Base-by-base conservation (phyloP, 92 coral and sea anemone species). In the Palythoa grandis region DNA sequence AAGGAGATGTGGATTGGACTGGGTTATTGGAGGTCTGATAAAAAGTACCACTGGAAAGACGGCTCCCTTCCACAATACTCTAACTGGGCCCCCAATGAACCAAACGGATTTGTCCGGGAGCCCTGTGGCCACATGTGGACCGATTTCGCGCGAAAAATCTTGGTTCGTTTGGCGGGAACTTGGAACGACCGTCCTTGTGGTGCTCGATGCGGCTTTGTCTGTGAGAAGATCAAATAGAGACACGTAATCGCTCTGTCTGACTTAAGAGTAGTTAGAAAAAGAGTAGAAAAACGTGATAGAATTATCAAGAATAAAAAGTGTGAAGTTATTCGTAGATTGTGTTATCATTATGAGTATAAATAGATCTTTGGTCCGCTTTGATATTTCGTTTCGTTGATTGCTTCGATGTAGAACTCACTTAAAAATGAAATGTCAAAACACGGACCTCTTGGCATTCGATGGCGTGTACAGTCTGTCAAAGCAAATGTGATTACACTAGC, bases 181-280 rank as follows among this genome's bases (percentile, higher is more conserved):
- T 67, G 71, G 71, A 67, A 67, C 38, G 71, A 67, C 39, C 0
- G 0, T 11, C 39, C 72, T 22, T 67, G 72, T 24, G 3, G 8
- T 35, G 3, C 2, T 23, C 72, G 29, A 13, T 67, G 39, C 23
- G 72, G 72, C n/a, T 67, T n/a, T 25, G 72, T 67, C 37, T 67
- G 72, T 9, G 72, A 67, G 72, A 67, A 67, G 39, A 67, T 67
- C n/a, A 67, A 67, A 23, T 67, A 67, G 72, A 67, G 24, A 11
- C 72, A 67, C 7, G 72, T 4, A 67, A 23, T 3, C 15, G 60
- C 60, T 29, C 35, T 29, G 0, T 29, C 35, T 29, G 35, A 29
- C 35, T 0, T 0, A 29, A 29, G 35, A 29, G 35, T 29, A 11
- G 11, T 54, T 54, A 11, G 60, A 54, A 54, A 54, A 16, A 54